phyloP scores from a whole-genome alignment of 1,140 invertebrate genomes.

The Aphelenchoides fujianensis region DNA sequence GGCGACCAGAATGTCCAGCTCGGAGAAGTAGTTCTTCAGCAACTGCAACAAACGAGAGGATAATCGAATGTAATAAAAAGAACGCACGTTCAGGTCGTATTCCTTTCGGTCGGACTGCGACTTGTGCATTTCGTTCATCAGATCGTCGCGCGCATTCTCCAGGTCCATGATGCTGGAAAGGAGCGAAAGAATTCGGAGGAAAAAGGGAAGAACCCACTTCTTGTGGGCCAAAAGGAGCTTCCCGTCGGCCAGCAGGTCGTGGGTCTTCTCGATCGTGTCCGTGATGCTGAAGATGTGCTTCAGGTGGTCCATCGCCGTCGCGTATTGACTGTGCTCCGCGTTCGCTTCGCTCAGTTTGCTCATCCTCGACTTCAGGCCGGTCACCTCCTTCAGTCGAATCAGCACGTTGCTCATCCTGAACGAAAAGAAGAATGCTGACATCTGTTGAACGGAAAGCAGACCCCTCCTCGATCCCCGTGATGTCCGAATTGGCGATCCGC shows the following conservation, averaged over 20 bases:
- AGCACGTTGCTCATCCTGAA: constrained; percentile 67
- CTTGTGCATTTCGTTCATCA: constrained; percentile 79
- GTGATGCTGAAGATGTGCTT: constrained; percentile 97
- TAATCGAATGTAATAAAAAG: neutral
- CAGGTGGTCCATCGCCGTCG: constrained; percentile 92
- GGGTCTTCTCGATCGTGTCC: constrained; percentile 88
- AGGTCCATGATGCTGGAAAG: constrained; percentile 18
- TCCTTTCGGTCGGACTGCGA: constrained; percentile 84
- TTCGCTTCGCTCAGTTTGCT: constrained; percentile 85
- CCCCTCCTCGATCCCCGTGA: constrained; percentile 73
- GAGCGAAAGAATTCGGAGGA: neutral
- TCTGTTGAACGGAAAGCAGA: constrained; percentile 63
- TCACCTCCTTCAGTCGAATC: constrained; percentile 70
- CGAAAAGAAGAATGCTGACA: constrained; percentile 10
- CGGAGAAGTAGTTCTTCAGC: constrained; percentile 88
- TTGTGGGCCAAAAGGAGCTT: constrained; percentile 90
- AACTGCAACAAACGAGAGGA: constrained; percentile 63
- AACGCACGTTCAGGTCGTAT: constrained; percentile 69
- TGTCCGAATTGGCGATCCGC: constrained; percentile 76
- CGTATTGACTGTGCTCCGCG: constrained; percentile 82
- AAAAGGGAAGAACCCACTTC: constrained; percentile 48
- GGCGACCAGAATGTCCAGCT: constrained; percentile 84
- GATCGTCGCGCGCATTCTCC: constrained; percentile 6
- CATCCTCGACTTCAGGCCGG: constrained; percentile 74
- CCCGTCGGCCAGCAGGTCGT: constrained; percentile 80